Evolutionary conservation across 2,797 vertebrate species (phyloP).

Genomic region (Lindbergichthys nudifrons): DNA sequence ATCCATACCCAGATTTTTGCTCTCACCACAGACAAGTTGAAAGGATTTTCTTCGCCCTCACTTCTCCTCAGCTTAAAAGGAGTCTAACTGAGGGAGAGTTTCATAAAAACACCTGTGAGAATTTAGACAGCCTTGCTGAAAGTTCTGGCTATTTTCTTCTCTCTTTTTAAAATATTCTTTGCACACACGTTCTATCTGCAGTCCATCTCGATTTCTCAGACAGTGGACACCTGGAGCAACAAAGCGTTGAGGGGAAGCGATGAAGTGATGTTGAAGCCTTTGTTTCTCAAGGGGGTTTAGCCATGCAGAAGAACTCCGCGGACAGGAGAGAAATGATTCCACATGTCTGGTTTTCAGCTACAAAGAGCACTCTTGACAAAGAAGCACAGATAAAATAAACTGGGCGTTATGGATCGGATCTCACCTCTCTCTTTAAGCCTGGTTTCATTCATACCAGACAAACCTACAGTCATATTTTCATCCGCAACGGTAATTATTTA

Average conservation of each 20-base stretch:
- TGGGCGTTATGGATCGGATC: conserved; percentile 8
- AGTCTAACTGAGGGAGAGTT: conserved; percentile 39
- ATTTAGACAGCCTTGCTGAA: conserved; percentile 29
- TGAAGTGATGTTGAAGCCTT: conserved; percentile 58
- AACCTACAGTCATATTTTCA: conserved; percentile 16
- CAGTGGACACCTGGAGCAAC: conserved; percentile 67
- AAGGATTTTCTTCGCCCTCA: conserved; percentile 24
- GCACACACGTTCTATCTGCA: conserved; percentile 40
- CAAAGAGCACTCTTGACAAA: conserved; percentile 6
- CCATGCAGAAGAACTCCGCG: conserved; percentile 44
- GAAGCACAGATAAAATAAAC: conserved; percentile 1
- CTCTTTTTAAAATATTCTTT: conserved; percentile 5
- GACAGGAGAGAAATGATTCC: conserved; percentile 52
- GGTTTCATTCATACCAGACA: conserved; percentile 19
- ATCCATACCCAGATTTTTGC: conserved; percentile 21
- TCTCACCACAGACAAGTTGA: conserved; percentile 43
- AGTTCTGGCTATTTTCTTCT: conserved; percentile 1
- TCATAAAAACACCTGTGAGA: conserved; percentile 47
- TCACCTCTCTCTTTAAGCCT: conserved; percentile 23
- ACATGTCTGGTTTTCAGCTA: conserved; percentile 40
- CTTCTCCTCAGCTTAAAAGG: conserved; percentile 23
- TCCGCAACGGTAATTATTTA: conserved; percentile 34
- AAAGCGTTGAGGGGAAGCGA: conserved; percentile 33
- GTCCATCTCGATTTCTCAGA: conserved; percentile 40
- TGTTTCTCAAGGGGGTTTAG: conserved; percentile 45